Evolutionary conservation across 2,113 vertebrate genomes (phyloP), one percentile per base, ranked within the genome.

Genomic region (Vidua macroura): DNA sequence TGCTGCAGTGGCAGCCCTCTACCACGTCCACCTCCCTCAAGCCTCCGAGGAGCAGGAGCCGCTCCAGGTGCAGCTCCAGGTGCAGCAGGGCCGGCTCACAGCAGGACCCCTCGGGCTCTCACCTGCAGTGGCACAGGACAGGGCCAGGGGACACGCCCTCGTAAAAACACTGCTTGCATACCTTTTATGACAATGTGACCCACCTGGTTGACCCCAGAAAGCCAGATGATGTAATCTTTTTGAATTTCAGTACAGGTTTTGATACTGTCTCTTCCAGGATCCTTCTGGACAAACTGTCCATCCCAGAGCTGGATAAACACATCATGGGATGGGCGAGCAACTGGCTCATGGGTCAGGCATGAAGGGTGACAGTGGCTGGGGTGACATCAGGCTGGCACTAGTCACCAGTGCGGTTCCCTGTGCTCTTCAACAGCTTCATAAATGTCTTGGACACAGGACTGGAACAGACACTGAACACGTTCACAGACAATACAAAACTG

Each of bases 1-100:
- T 31, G 48, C 97, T 97, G 25, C 98, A 98, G 46, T 97, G 98
- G 48, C 98, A 98, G 73, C 98, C 95, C 24, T 98, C 67, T 4
- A 98, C 91, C 39, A 98, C 96, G 74, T 98, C 98, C 62, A 98
- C 96, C 67, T 98, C 97, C 37, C 77, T 90, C 20, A 90, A 46
- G 3, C 98, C 98, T 24, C 97, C 55, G 1, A 96, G 94, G 68
- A 98, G 97, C 44, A 98, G 95, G 41, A 98, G 85, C 19, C 35
- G 86, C 66, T 20, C 48, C 31, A 9, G 31, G 31, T 3, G 55
- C 55, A 22, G 55, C 48, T 20, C 48, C 55, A 9, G 31, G 55
- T 4, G 31, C 55, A 56, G 55, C 48, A 75, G 83, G 10, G 98
- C 96, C 1, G 97, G 97, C 87, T 97, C 95, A 2, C 98, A 98